Base-by-base conservation (phyloP, 1,140 invertebrate genomes). In the Bombus superbus region DNA sequence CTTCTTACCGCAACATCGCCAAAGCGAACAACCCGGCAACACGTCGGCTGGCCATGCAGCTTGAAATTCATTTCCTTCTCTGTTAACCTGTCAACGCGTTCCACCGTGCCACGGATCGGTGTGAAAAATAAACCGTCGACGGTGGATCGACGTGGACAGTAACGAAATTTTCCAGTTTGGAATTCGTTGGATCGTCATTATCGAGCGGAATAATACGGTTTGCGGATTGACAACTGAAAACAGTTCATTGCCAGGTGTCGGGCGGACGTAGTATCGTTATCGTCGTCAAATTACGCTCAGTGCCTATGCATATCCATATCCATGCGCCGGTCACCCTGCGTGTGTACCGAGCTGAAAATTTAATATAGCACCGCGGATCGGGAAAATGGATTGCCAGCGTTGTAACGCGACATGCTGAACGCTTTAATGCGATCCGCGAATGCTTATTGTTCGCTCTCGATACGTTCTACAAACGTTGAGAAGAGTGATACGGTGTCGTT, bases 331-430 rank as follows among this genome's bases (percentile, higher is more conserved):
- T 9, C 25, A 13, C 0, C 2, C 32, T 25, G 44, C 32, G 40
- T 79, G 76, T 84, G 76, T 84, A 72, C 76, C 78, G 59, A 84
- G 79, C 66, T 84, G 83, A 84, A 84, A 84, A 84, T 84, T 84
- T 62, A 83, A 83, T 77, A 64, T 83, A 77, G 81, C 81, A 57
- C 44, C 44, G 59, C 35, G 35, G 25, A 40, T 35, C 66, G 44
- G 40, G 40, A 40, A 72, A 80, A 84, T 84, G 83, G 40, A 84
- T 84, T 72, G 68, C 53, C 53, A n/a, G 28, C 28, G 47, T 38
- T n/a, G 74, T 18, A 53, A 44, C 73, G 44, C 44, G 73, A n/a
- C 44, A 44, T 35, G 62, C 35, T 38, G 68, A 83, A 83, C 42
- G 81, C 28, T 83, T 83, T 77, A 83, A 81, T 81, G 40, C 53